phyloP scores from a whole-genome alignment of 2,797 vertebrate genomes.

The Vultur gryphus region DNA sequence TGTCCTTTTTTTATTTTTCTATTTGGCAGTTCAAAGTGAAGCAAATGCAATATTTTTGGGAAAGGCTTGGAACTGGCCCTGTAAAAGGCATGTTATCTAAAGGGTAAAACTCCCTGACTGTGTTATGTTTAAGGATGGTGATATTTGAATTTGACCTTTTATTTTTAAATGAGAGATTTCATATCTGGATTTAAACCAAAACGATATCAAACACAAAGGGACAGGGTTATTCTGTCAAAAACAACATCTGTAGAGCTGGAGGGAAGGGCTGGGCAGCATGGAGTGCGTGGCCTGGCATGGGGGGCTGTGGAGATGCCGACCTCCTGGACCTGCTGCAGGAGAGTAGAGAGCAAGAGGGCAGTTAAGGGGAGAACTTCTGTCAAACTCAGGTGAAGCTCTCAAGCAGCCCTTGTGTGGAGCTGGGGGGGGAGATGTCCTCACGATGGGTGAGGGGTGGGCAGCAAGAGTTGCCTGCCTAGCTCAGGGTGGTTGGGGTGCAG shows the following conservation, averaged over 20 bases:
- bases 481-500: not conserved
- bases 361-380: accelerated
- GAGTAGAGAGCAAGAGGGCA: not conserved
- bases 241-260: not conserved
- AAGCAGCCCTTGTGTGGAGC: not conserved
- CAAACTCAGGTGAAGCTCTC: not conserved
- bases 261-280: not conserved
- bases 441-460: not conserved
- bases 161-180: not conserved
- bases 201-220: not conserved
- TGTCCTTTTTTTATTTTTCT: not conserved
- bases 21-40: not conserved
- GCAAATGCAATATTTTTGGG: not conserved
- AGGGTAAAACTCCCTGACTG: not conserved
- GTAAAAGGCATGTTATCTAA: not conserved
- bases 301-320: not conserved
- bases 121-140: not conserved
- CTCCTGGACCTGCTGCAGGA: not conserved
- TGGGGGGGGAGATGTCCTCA: not conserved
- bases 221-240: not conserved
- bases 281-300: not conserved
- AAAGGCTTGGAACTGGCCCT: not conserved
- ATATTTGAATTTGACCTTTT: not conserved
- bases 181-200: not conserved
- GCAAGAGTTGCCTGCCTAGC: not conserved